A percentile compares a stretch with the other conserved stretches of the same genome.
phyloP scores from a whole-genome alignment of 2,888 invertebrate genomes.

The Kryphioiulus occultus region DNA sequence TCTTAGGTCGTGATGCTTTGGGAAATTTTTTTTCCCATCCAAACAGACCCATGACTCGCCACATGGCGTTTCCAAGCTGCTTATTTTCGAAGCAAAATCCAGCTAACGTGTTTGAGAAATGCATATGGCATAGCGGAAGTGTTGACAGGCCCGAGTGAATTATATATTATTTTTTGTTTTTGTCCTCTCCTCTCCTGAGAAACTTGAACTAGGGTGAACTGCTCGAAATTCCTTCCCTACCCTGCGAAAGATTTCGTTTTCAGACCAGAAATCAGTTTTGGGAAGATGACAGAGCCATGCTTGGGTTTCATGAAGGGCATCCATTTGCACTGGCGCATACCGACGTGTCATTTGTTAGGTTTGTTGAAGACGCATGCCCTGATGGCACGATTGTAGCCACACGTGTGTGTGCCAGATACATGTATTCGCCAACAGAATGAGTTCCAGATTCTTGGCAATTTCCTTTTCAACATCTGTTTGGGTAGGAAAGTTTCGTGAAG shows the following conservation, averaged over 20 bases:
- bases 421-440: neutral
- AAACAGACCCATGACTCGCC: neutral
- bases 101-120: neutral
- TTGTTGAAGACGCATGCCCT: neutral
- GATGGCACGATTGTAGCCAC: neutral
- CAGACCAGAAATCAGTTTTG: neutral
- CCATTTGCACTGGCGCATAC: neutral
- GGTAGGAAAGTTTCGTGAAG: neutral
- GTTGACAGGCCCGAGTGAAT: slow-evolving; percentile 44
- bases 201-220: neutral
- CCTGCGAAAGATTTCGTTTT: neutral
- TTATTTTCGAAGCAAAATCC: slow-evolving; percentile 27
- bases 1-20: neutral
- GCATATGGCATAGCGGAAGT: slow-evolving; percentile 42
- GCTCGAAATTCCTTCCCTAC: slow-evolving; percentile 1
- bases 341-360: slow-evolving; percentile 9
- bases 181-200: neutral
- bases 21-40: neutral
- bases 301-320: neutral
- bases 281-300: neutral
- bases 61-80: slow-evolving; percentile 4
- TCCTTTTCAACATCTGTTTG: neutral
- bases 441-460: slow-evolving; percentile 35
- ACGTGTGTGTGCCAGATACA: slow-evolving; percentile 18
- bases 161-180: slow-evolving; percentile 37